Percentiles rank a stretch among this genome's conserved stretches.
These are phyloP conservation scores for Sitophilus oryzae DNA, from an alignment of 1,140 invertebrate genomes.

Conservation along the genomic window DNA sequence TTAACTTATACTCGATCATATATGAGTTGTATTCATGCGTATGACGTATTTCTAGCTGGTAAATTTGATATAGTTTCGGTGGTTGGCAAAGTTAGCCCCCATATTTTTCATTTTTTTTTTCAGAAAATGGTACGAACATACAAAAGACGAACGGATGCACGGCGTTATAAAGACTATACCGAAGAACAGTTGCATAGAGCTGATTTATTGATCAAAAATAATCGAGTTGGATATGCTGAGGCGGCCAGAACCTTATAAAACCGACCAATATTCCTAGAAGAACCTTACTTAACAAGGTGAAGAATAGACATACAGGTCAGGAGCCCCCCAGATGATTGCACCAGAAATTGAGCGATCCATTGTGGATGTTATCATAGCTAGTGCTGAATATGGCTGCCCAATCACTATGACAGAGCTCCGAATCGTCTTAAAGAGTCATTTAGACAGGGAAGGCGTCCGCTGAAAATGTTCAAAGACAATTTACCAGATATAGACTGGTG, in stretches of 20 bases:
- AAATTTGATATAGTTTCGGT: no score
- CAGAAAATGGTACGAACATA: neutral
- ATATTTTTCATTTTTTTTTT: no score
- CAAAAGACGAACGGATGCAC: neutral
- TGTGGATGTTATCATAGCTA: neutral
- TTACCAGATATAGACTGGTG: conserved; percentile 4
- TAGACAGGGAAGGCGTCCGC: neutral
- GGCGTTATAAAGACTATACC: neutral
- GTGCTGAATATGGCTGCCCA: neutral
- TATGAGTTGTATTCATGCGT: conserved; percentile 1
- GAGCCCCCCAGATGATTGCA: neutral
- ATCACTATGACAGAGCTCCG: neutral
- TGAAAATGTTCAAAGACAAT: conserved; percentile 4
- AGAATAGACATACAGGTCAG: neutral
- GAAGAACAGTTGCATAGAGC: neutral
- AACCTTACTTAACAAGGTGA: neutral
- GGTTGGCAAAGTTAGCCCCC: no score
- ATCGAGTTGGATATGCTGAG: neutral
- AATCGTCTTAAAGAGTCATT: conserved; percentile 3
- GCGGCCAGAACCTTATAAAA: neutral
- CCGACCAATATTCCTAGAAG: neutral
- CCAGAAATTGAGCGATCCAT: neutral
- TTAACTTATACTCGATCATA: neutral
- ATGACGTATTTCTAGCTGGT: neutral
- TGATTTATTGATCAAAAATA: neutral